Evolutionary conservation across 2,888 invertebrate species (phyloP), one percentile per base, ranked within the genome.

Genomic region (Onthophagus sagittarius): DNA sequence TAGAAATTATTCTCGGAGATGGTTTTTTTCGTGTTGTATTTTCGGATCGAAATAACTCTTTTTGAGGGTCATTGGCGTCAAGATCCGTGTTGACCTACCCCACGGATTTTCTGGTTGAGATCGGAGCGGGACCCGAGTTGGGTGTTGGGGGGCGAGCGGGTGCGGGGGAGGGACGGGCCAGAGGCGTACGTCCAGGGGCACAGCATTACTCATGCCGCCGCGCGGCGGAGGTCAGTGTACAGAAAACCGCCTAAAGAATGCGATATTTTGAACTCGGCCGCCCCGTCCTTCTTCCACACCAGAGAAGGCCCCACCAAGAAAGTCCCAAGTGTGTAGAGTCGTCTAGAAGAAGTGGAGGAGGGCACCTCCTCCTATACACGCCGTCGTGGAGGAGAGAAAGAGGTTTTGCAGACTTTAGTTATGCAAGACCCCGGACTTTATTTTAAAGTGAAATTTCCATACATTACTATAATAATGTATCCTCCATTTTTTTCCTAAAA

Each of bases 21-120:
- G n/a, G n/a, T n/a, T n/a, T n/a, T n/a, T n/a, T n/a, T n/a, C n/a
- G n/a, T n/a, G n/a, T n/a, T n/a, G n/a, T 23, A 2, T 23, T 23
- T 23, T 23, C 3, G 9, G 3, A 63, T 63, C 63, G 9, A 63
- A 63, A 63, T 15, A 5, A 9, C 64, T 64, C 64, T 15, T 15
- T 64, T 23, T 15, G 13, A 64, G 23, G 23, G 23, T 23, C 23
- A 23, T 23, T 23, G 23, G 23, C 23, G 23, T 23, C 23, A 23
- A 23, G 84, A 85, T 85, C 83, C 85, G 85, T 23, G 23, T 84
- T 85, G 85, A 85, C 85, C 85, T 85, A 85, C 85, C 85, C 85
- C 85, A 85, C 85, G 85, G 85, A 84, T 84, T 85, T 84, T 85
- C 84, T 84, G 83, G 83, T 84, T 82, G 84, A 83, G 83, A 84